A percentile compares a stretch with the other conserved stretches of the same genome.
Conservation (phyloP, 2,113 vertebrate species). For the Bos taurus region ARS-UCD2.0 NC_037343.1:59525501-59526000, state of each 20-base stretch:
- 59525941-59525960: neutral
- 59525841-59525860: neutral
- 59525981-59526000: neutral
- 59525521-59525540: neutral
- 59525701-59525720: neutral
- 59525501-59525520: neutral
- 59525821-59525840: neutral
- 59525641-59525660: neutral
- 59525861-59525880: neutral
- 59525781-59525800: neutral
- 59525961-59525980: neutral
- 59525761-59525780: neutral
- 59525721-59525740: neutral
- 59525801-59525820: neutral
- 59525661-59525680: neutral
- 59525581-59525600: neutral
- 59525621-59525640: neutral
- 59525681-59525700: neutral
- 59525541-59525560: neutral
- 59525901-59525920: neutral
- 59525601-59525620: neutral
- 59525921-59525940: neutral
- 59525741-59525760: neutral
- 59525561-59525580: neutral
- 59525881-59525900: neutral